Conservation (phyloP, 2,888 invertebrate species). For the Caenorhabditis afra region DNA sequence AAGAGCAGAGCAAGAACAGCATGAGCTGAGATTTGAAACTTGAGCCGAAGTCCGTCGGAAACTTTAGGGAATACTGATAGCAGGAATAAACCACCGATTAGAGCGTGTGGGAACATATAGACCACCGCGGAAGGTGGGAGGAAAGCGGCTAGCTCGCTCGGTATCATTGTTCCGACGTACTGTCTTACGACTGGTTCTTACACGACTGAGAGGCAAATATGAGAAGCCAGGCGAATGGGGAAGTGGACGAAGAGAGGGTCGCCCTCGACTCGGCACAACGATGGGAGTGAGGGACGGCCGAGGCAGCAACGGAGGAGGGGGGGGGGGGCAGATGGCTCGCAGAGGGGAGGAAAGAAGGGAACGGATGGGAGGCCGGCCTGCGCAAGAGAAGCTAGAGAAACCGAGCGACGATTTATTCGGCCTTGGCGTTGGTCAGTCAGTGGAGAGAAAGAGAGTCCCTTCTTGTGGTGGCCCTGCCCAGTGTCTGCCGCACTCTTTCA, state of each 20-base stretch:
- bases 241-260: constrained; percentile 17
- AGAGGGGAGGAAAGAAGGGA: constrained; percentile 36
- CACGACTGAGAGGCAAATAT: constrained; percentile 56
- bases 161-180: constrained; percentile 12
- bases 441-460: too few species aligned
- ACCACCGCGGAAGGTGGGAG: not conserved
- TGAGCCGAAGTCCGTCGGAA: constrained; percentile 29
- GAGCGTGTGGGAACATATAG: constrained; percentile 53
- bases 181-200: constrained; percentile 40
- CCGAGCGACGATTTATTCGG: constrained; percentile 31
- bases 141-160: not conserved
- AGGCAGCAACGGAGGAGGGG: too few species aligned
- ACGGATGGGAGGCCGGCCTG: constrained; percentile 31
- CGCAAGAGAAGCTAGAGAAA: constrained; percentile 49
- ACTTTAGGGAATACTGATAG: constrained; percentile 59
- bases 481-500: constrained; percentile 9
- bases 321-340: constrained; percentile 49
- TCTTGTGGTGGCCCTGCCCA: too few species aligned
- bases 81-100: constrained; percentile 59
- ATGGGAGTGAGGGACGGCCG: too few species aligned
- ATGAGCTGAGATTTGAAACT: constrained; percentile 66
- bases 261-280: constrained; percentile 40
- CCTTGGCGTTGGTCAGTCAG: constrained; percentile 36
- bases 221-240: constrained; percentile 13
- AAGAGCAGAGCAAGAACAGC: constrained; percentile 59